Evolutionary conservation across 2,888 invertebrate species (phyloP).

Genomic region (Omphaloscelis lunosa): DNA sequence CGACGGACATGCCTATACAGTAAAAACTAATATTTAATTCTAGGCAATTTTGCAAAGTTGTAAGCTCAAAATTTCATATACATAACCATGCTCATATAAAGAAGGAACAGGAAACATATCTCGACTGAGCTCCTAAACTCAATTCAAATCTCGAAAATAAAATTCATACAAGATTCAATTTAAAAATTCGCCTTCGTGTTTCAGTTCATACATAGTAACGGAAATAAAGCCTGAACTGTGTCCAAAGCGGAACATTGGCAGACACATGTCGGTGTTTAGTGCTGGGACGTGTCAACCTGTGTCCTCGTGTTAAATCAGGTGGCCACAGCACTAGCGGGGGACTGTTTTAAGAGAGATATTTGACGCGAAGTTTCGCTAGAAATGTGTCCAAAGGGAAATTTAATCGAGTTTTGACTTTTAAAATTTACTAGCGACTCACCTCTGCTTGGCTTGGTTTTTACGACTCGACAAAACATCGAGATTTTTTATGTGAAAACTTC

Average conservation of each 20-base stretch:
- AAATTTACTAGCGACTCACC: not conserved
- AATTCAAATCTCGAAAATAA: constrained; percentile 55
- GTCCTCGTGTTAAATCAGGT: constrained; percentile 55
- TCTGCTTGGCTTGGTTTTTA: too few species aligned
- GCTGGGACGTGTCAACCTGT: constrained; percentile 66
- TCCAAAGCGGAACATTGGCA: constrained; percentile 69
- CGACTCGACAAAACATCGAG: not conserved
- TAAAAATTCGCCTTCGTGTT: constrained; percentile 70
- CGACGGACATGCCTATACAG: not conserved
- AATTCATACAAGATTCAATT: constrained; percentile 65
- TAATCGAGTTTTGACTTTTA: not conserved
- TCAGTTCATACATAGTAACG: constrained; percentile 69
- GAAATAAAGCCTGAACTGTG: constrained; percentile 75
- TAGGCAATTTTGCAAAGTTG: not conserved
- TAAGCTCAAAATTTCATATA: constrained; percentile 7
- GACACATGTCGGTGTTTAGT: constrained; percentile 73
- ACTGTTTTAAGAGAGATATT: not conserved
- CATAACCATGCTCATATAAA: not conserved
- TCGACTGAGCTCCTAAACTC: constrained; percentile 18
- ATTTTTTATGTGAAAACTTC: too few species aligned
- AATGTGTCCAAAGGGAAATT: not conserved
- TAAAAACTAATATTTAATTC: too few species aligned
- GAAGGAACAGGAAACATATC: not conserved
- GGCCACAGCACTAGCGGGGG: constrained; percentile 42
- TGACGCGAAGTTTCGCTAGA: not conserved